phyloP scores from a whole-genome alignment of 2,113 vertebrate species.

The Caranx melampygus region DNA sequence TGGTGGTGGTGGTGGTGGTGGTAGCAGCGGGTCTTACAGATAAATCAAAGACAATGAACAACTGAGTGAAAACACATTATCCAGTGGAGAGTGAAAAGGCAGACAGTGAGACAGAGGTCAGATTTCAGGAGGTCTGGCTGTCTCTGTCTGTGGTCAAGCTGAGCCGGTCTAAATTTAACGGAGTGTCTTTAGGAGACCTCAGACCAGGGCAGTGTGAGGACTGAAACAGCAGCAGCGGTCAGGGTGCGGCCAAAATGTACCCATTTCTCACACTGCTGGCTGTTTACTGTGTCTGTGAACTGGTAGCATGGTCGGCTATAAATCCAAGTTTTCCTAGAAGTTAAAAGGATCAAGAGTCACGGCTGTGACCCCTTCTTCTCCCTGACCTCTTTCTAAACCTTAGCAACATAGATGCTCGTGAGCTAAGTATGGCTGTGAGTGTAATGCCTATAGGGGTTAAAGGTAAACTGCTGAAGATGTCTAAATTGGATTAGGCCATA shows the following conservation, averaged over 20 bases:
- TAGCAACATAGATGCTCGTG: neutral
- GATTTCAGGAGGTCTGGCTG: constrained; percentile 52
- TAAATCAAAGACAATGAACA: constrained; percentile 16
- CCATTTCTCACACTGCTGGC: constrained; percentile 53
- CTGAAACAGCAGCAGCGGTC: constrained; percentile 63
- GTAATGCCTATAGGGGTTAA: constrained; percentile 15
- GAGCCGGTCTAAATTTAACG: constrained; percentile 68
- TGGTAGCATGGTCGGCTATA: constrained; percentile 15
- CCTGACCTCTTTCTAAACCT: constrained; percentile 13
- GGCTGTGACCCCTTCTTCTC: constrained; percentile 8
- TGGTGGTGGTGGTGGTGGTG: neutral
- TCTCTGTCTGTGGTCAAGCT: constrained; percentile 64
- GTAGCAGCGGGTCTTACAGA: constrained; percentile 18
- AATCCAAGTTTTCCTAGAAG: constrained; percentile 40
- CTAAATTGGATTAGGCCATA: constrained; percentile 5
- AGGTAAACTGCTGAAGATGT: neutral
- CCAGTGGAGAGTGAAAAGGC: neutral
- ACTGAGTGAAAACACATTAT: constrained; percentile 36
- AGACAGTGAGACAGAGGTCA: constrained; percentile 21
- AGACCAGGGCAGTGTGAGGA: constrained; percentile 42
- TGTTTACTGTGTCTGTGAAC: constrained; percentile 39
- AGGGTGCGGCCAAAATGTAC: constrained; percentile 57
- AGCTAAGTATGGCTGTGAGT: constrained; percentile 22
- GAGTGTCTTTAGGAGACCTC: constrained; percentile 71
- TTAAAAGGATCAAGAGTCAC: constrained; percentile 37